Evolutionary conservation across 2,797 vertebrate species (phyloP).

Genomic region (Sebastes variabilis): DNA sequence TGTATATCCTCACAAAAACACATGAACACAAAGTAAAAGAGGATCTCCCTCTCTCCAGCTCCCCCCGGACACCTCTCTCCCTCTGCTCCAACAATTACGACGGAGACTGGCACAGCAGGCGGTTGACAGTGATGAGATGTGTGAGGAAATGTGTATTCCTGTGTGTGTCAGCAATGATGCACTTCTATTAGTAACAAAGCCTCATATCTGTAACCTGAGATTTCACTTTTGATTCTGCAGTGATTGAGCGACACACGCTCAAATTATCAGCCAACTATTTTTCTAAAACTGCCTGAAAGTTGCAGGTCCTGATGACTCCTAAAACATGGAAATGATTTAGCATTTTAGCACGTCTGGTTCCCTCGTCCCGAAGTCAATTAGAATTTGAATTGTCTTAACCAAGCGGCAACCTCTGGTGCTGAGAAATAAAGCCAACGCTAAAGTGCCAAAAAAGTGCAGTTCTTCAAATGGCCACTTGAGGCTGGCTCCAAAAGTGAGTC

Average conservation of each 20-base stretch:
- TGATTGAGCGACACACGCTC: slow-evolving; percentile 1
- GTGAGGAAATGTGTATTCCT: slow-evolving; percentile 42
- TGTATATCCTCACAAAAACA: slow-evolving; percentile 14
- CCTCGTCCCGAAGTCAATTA: background rate
- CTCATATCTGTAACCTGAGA: slow-evolving; percentile 18
- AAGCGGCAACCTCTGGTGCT: no score
- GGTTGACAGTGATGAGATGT: slow-evolving; percentile 63
- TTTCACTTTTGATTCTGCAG: slow-evolving; percentile 20
- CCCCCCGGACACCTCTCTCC: slow-evolving; percentile 23
- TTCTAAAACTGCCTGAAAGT: background rate
- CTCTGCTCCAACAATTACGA: slow-evolving; percentile 36
- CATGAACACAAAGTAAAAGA: slow-evolving; percentile 9
- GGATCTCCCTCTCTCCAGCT: slow-evolving; percentile 15
- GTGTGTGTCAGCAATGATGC: slow-evolving; percentile 46
- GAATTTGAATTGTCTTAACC: background rate
- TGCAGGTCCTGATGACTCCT: background rate
- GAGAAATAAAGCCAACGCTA: no score
- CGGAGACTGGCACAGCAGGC: slow-evolving; percentile 49
- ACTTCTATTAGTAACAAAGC: slow-evolving; percentile 27
- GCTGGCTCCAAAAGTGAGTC: no score
- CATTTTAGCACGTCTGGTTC: no score
- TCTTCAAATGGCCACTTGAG: no score
- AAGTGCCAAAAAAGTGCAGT: no score
- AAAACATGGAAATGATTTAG: no score
- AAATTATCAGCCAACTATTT: background rate